Evolutionary conservation across 2,113 vertebrate genomes (phyloP).

Genomic region (Lasiurus cinereus): DNA sequence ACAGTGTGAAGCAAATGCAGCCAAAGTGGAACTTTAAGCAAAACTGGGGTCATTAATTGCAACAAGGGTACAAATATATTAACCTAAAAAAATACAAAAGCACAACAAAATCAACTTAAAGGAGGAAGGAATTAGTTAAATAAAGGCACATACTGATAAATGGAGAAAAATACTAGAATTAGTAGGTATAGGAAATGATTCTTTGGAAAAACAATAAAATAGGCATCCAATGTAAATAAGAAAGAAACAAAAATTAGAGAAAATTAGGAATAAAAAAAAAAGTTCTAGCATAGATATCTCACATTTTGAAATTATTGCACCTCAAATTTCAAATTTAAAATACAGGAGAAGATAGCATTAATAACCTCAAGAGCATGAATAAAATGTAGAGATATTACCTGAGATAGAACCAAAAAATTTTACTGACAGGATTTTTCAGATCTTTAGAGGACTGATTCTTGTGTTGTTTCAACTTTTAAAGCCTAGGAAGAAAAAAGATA

Average conservation of each 20-base stretch:
- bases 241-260: background rate
- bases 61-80: background rate
- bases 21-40: background rate
- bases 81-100: background rate
- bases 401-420: slow-evolving; percentile 34
- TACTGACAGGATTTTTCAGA: slow-evolving; percentile 31
- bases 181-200: background rate
- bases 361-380: background rate
- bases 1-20: background rate
- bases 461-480: slow-evolving; percentile 8
- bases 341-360: background rate
- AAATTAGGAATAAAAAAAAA: background rate
- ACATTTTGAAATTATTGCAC: background rate
- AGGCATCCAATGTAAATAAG: background rate
- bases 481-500: background rate
- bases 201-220: slow-evolving; percentile 18
- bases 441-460: slow-evolving; percentile 50
- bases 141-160: background rate
- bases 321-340: slow-evolving; percentile 1
- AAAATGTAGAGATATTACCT: slow-evolving; percentile 1
- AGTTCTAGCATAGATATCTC: background rate
- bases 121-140: background rate
- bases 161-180: background rate
- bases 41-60: background rate
- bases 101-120: background rate